Percentiles rank a stretch among this genome's conserved stretches.
Evolutionary conservation across 1,140 invertebrate genomes (phyloP).

Genomic region (Antheraea mylitta): DNA sequence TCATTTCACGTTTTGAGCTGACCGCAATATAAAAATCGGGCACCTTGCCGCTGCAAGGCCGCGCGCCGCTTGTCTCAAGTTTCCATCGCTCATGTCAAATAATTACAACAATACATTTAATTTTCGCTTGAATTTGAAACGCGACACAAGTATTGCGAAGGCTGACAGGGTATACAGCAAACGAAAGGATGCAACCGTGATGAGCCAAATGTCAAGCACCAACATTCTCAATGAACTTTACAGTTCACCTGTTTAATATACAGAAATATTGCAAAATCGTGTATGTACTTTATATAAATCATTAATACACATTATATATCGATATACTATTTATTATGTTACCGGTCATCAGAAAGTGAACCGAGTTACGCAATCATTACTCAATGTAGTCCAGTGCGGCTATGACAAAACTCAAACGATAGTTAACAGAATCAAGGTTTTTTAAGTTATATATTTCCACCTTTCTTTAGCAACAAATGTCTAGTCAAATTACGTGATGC

Average conservation of each 20-base stretch:
- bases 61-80: slow-evolving; percentile 43
- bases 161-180: slow-evolving; percentile 52
- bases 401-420: slow-evolving; percentile 5
- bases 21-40: slow-evolving; percentile 67
- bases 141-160: slow-evolving; percentile 56
- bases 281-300: background rate
- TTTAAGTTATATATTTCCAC: background rate
- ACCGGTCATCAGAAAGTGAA: slow-evolving; percentile 9
- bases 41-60: slow-evolving; percentile 60
- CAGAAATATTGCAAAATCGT: slow-evolving; percentile 4
- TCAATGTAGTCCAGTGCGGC: background rate
- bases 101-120: slow-evolving; percentile 38
- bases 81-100: slow-evolving; percentile 49
- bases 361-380: background rate
- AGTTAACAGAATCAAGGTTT: slow-evolving; percentile 7
- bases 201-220: slow-evolving; percentile 62
- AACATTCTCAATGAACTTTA: slow-evolving; percentile 53
- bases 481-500: too few relatives aligned
- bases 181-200: slow-evolving; percentile 58
- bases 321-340: background rate
- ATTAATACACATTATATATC: background rate
- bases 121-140: slow-evolving; percentile 28
- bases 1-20: slow-evolving; percentile 51
- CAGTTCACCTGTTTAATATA: slow-evolving; percentile 16
- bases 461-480: background rate